Conservation (phyloP, 2,113 vertebrate species). For the Aspiorhynchus laticeps region DNA sequence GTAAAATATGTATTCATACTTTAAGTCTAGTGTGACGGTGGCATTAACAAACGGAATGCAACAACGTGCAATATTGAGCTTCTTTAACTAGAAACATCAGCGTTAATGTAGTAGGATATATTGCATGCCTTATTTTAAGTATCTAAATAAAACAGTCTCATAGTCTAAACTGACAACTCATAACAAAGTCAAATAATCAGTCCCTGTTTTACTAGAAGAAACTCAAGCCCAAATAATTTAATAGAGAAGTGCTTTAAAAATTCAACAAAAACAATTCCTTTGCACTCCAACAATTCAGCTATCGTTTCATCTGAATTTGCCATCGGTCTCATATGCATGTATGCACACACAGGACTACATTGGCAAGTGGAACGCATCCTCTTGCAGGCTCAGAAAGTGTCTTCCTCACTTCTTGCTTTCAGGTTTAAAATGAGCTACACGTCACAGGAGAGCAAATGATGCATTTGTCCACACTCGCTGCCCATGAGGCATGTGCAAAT, state of each 20-base stretch:
- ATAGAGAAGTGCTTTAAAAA: background rate
- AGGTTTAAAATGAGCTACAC: slow-evolving; percentile 50
- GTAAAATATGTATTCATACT: background rate
- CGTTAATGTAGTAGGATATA: background rate
- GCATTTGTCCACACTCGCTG: slow-evolving; percentile 77
- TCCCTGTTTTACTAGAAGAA: background rate
- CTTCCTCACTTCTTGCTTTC: slow-evolving; percentile 22
- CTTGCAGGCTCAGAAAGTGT: slow-evolving; percentile 23
- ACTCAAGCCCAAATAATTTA: background rate
- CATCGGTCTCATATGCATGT: slow-evolving; percentile 5
- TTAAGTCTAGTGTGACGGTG: too few relatives aligned
- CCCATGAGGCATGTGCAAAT: slow-evolving; percentile 75
- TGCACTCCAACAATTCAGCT: background rate
- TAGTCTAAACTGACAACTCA: background rate
- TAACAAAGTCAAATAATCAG: background rate
- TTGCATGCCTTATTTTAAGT: background rate
- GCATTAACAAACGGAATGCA: background rate
- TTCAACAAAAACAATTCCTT: background rate
- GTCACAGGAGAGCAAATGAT: slow-evolving; percentile 48
- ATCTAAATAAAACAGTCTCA: too few relatives aligned
- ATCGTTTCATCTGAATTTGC: slow-evolving; percentile 6
- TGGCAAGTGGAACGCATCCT: slow-evolving; percentile 68
- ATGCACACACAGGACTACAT: slow-evolving; percentile 40
- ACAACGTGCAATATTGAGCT: background rate
- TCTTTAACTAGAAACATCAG: background rate